Evolutionary conservation across 92 coral and sea anemone genomes (phyloP).

Genomic region (Phenganax marumi): DNA sequence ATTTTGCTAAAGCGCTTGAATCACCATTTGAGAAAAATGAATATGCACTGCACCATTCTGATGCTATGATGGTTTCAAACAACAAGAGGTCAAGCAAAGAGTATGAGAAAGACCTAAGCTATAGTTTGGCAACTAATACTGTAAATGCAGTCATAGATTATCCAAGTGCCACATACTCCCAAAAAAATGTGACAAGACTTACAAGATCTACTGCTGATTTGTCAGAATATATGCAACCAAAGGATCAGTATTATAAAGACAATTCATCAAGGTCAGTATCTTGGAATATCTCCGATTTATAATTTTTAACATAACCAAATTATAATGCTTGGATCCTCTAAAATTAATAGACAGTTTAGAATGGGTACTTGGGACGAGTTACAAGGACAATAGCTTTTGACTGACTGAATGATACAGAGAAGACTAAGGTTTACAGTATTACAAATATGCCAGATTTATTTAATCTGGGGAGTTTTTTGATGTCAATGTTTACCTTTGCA

Average conservation of each 20-base stretch:
- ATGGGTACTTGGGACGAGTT: too few species aligned
- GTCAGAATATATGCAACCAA: slow-evolving; percentile 63
- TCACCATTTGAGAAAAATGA: slow-evolving; percentile 25
- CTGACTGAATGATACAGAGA: too few species aligned
- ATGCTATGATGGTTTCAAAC: slow-evolving; percentile 16
- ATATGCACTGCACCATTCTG: not conserved
- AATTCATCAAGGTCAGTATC: slow-evolving; percentile 68
- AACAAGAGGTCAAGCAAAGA: slow-evolving; percentile 46
- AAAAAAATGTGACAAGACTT: slow-evolving; percentile 37
- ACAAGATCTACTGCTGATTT: slow-evolving; percentile 66
- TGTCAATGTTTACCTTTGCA: too few species aligned
- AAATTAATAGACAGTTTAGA: too few species aligned
- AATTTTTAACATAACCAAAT: too few species aligned
- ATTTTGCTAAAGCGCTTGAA: slow-evolving; percentile 42
- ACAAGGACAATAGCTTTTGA: too few species aligned
- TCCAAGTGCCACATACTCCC: slow-evolving; percentile 12
- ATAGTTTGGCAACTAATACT: slow-evolving; percentile 19
- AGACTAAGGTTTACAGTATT: too few species aligned
- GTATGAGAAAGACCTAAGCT: slow-evolving; percentile 38
- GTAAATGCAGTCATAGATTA: slow-evolving; percentile 36
- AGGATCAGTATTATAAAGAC: slow-evolving; percentile 36
- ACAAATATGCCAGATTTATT: too few species aligned
- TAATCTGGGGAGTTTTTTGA: too few species aligned
- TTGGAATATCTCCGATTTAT: not conserved
- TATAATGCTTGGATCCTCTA: too few species aligned